Evolutionary conservation across 2,888 invertebrate genomes (phyloP).

Genomic region (Scrobipalpa atriplicella): DNA sequence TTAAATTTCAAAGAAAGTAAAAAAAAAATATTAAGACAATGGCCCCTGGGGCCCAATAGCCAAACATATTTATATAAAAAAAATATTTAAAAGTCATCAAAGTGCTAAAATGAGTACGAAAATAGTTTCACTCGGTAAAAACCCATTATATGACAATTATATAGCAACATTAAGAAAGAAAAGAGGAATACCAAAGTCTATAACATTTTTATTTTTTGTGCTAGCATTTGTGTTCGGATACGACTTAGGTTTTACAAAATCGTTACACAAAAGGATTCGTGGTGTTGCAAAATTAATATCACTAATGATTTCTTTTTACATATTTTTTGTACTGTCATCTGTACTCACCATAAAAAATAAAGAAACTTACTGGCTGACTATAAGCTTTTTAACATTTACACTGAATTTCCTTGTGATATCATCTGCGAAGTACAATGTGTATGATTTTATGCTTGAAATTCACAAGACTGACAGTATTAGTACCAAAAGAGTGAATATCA

Average conservation of each 20-base stretch:
- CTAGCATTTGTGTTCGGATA: not conserved
- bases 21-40: too few relatives aligned
- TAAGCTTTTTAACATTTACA: not conserved
- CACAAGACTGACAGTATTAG: not conserved
- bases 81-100: too few relatives aligned
- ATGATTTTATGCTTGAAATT: constrained; percentile 3
- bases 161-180: not conserved
- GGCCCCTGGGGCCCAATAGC: too few relatives aligned
- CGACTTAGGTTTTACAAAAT: constrained; percentile 9
- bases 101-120: too few relatives aligned
- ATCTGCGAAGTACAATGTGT: constrained; percentile 11
- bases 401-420: not conserved
- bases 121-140: not conserved
- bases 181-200: not conserved
- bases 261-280: not conserved
- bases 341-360: not conserved
- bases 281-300: not conserved
- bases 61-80: too few relatives aligned
- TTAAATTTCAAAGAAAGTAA: not conserved
- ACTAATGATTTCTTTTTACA: not conserved
- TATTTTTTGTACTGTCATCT: not conserved
- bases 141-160: not conserved
- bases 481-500: not conserved
- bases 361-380: not conserved
- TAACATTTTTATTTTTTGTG: not conserved